phyloP scores from a whole-genome alignment of 2,797 vertebrate genomes.

The Aldrovandia affinis region DNA sequence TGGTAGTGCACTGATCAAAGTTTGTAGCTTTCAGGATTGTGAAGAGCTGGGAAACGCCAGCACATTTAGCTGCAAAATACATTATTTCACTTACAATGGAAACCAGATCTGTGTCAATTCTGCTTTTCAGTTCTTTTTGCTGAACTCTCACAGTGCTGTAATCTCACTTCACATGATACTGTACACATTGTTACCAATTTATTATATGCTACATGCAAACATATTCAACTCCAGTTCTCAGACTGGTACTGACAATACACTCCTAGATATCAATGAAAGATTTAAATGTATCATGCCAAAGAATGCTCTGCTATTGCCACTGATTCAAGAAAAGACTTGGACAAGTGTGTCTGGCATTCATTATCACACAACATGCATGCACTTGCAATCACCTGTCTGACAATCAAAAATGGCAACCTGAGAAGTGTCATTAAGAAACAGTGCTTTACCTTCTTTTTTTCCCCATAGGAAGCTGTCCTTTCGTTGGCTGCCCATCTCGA shows the following conservation, averaged over 20 bases:
- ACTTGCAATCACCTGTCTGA: not conserved
- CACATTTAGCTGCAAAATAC: not conserved
- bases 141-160: not conserved
- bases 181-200: not conserved
- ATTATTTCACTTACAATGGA: not conserved
- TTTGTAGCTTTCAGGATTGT: not conserved
- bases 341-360: not conserved
- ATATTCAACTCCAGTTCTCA: not conserved
- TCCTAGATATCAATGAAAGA: not conserved
- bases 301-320: not conserved
- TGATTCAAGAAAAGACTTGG: not conserved
- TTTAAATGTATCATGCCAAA: not conserved
- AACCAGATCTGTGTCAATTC: not conserved
- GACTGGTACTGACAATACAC: not conserved
- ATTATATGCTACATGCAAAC: not conserved
- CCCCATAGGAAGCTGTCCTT: constrained; percentile 81
- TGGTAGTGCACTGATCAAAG: not conserved
- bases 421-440: not conserved
- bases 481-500: constrained; percentile 68
- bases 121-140: not conserved
- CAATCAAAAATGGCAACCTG: not conserved
- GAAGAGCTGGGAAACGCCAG: not conserved
- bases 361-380: not conserved
- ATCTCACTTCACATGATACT: not conserved
- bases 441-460: constrained; percentile 62